Evolutionary conservation across 2,888 invertebrate species (phyloP), one percentile per base, ranked within the genome.

Genomic region (Pseudolycoriella hygida): DNA sequence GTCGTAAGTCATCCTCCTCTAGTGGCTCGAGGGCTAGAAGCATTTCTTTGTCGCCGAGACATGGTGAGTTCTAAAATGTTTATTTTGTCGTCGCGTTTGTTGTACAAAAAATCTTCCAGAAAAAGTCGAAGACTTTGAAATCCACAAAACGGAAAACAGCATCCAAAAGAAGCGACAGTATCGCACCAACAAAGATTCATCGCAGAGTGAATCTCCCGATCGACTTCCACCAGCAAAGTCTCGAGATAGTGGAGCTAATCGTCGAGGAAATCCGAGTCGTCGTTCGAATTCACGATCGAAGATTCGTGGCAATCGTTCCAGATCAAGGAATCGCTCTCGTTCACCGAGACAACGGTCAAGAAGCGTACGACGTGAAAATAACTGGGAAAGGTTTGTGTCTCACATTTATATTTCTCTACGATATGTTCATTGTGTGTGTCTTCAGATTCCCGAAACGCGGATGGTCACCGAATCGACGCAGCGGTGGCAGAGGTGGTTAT

Each of bases 151-250:
- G 67, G 76, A 80, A 64, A 72, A 85, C 64, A 72, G 87, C 63
- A 74, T 83, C 11, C 88, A 89, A 60, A 86, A 86, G 60, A 89
- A 89, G 58, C 74, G 90, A 10, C 88, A 89, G 52, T 90, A 90
- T 59, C 74, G 88, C 12, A 86, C 84, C 46, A 87, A 88, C 58
- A 80, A 84, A 48, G 85, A 85, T 57, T 85, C 83, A 3, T 82
- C 79, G 2, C 76, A 72, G 19, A 78, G 77, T 53, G 61, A 62
- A 45, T 64, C 64, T 2, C 53, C 60, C n/a, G 64, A 62, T 44
- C 58, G 58, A 42, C 56, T 51, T 17, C 25, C 25, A 8, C 6
- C 49, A 50, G 5, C 50, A 50, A 18, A 44, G 54, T 20, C 50
- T 47, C 37, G 51, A 25, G 34, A 39, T 14, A 43, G 51, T 32